Conservation (phyloP, 2,888 invertebrate species). For the Geophilus truncorum region DNA sequence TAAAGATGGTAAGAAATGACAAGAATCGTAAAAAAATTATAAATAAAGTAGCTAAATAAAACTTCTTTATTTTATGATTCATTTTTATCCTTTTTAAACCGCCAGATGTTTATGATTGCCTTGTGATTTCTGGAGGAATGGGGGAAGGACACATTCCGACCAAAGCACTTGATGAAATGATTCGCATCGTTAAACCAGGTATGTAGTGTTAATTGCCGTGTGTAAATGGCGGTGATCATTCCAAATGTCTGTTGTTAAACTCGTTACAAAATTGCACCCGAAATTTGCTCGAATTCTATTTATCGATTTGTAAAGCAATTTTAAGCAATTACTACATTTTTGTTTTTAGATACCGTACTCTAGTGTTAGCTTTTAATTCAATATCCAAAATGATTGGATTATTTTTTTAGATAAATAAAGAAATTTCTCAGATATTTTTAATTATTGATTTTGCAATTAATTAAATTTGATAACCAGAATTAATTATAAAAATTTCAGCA, state of each 20-base stretch:
- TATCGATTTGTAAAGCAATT: neutral
- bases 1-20: neutral
- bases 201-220: slow-evolving; percentile 21
- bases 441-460: no score
- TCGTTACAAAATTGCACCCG: neutral
- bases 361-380: no score
- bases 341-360: no score
- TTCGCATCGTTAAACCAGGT: slow-evolving; percentile 45
- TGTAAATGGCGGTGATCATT: neutral
- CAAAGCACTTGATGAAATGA: slow-evolving; percentile 44
- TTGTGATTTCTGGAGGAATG: slow-evolving; percentile 45
- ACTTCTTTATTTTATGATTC: neutral
- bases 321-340: no score
- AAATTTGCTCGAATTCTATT: neutral
- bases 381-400: no score
- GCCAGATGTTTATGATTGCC: slow-evolving; percentile 43
- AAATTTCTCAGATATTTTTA: no score
- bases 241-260: neutral
- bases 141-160: slow-evolving; percentile 46
- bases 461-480: no score
- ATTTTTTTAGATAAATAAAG: no score
- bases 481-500: slow-evolving; percentile 3
- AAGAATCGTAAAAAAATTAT: no score
- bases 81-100: slow-evolving; percentile 1
- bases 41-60: neutral